A percentile compares a stretch with the other conserved stretches of the same genome.
These are phyloP conservation scores for Cettia cetti DNA, from an alignment of 2,113 vertebrate genomes.

Conservation along the genomic window DNA sequence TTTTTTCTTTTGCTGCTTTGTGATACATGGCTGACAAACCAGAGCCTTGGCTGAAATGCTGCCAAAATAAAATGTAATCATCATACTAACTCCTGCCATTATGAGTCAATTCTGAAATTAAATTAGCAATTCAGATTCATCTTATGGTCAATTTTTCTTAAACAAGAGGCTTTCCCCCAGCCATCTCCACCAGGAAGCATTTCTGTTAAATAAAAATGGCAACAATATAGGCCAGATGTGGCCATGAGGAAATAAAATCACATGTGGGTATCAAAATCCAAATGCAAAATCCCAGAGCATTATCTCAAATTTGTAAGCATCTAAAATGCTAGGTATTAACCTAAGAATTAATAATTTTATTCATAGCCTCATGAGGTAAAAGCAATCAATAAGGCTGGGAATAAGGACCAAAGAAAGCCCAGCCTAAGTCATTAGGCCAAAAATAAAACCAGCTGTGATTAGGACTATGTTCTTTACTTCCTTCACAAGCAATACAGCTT, in stretches of 20 bases:
- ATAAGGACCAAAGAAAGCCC: neutral
- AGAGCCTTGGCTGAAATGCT: neutral
- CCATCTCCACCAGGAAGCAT: neutral
- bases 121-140: slow-evolving; percentile 20
- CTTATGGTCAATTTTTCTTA: neutral
- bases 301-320: neutral
- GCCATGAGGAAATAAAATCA: neutral
- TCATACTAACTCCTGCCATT: neutral
- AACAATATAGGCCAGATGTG: neutral
- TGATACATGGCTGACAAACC: neutral
- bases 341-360: neutral
- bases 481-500: neutral
- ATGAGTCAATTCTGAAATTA: slow-evolving; percentile 24
- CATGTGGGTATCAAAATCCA: neutral
- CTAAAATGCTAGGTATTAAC: neutral
- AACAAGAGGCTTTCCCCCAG: neutral
- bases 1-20: neutral
- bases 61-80: slow-evolving; percentile 23
- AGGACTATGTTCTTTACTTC: neutral
- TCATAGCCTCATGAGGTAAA: neutral
- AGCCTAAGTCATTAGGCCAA: neutral
- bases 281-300: neutral
- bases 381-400: neutral
- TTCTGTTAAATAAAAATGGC: neutral
- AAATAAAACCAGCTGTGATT: neutral